These are phyloP conservation scores for Corythoichthys haematopterus DNA, from an alignment of 2,113 vertebrate genomes.

Conservation along the genomic window DNA sequence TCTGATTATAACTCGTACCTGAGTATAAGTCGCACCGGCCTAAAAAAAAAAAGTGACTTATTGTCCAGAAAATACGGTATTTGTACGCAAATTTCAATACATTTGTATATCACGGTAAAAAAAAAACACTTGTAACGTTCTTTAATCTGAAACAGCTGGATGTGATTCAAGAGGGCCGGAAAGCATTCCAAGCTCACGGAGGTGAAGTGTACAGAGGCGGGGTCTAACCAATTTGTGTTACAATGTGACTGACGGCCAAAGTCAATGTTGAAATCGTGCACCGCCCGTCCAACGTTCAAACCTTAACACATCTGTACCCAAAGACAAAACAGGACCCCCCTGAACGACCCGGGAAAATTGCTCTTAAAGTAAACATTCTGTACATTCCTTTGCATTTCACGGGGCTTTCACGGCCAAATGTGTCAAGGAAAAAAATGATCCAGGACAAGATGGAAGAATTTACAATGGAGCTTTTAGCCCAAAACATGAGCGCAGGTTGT, in stretches of 20 bases:
- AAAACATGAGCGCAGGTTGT: neutral
- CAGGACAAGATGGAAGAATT: neutral
- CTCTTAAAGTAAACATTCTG: neutral
- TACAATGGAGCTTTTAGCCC: neutral
- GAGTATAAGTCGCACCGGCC: too few species aligned
- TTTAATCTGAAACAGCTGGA: neutral
- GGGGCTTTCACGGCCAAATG: neutral
- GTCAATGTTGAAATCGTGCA: neutral
- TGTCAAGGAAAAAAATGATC: neutral
- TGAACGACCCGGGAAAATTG: neutral
- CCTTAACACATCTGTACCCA: neutral
- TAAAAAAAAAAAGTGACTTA: too few species aligned
- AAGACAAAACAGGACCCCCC: neutral
- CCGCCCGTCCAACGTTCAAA: neutral
- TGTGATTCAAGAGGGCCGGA: neutral
- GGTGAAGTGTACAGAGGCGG: neutral
- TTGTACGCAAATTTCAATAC: neutral
- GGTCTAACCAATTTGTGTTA: neutral
- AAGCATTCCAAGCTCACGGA: neutral
- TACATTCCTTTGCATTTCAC: conserved; percentile 4
- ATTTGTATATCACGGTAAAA: neutral
- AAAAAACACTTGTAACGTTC: neutral
- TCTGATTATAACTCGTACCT: too few species aligned
- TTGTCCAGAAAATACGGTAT: too few species aligned
- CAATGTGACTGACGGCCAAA: neutral